These are phyloP conservation scores for Carettochelys insculpta DNA, from an alignment of 2,113 vertebrate genomes.

Conservation along the genomic window DNA sequence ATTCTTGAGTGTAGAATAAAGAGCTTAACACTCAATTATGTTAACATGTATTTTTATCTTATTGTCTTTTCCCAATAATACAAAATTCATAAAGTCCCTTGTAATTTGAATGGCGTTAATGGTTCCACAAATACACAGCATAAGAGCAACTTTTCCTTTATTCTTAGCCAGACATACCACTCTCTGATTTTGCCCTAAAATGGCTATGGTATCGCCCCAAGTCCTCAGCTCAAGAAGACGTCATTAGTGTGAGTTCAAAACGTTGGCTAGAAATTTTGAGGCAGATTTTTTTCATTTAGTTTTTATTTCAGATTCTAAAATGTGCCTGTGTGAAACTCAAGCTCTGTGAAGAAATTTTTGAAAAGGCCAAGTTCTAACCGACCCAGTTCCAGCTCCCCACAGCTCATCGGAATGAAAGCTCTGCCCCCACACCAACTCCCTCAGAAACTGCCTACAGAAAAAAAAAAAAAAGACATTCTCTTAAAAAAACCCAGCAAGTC, in stretches of 20 bases:
- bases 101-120: background rate
- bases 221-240: slow-evolving; percentile 4
- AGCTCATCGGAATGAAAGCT: background rate
- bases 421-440: background rate
- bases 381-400: background rate
- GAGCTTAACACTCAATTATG: background rate
- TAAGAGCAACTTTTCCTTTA: background rate
- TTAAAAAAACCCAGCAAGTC: background rate
- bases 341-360: background rate
- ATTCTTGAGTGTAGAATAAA: background rate
- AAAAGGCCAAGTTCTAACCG: background rate
- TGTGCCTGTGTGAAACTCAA: background rate
- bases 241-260: background rate
- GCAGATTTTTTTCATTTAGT: background rate
- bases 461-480: background rate
- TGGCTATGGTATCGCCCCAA: background rate
- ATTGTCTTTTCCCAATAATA: background rate
- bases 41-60: background rate
- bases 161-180: slow-evolving; percentile 7
- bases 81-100: background rate
- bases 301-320: background rate
- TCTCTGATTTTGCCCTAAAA: background rate
- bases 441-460: background rate
- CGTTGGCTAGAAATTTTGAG: background rate
- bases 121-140: background rate